Evolutionary conservation across 2,888 invertebrate species (phyloP).

Genomic region (Phania funesta): DNA sequence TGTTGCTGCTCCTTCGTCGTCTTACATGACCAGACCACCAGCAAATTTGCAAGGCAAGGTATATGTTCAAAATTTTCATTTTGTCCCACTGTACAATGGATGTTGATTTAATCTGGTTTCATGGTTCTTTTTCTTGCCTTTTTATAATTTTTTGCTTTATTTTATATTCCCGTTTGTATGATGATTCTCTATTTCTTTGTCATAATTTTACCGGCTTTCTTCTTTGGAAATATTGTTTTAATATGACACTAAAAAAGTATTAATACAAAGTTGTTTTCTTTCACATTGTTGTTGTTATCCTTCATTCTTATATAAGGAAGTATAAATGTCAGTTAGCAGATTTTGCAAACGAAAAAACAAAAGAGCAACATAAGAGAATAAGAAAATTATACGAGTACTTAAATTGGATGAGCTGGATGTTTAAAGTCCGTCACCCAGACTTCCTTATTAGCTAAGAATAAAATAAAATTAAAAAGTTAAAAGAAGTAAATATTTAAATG

Average conservation of each 20-base stretch:
- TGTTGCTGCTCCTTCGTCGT: too few relatives aligned
- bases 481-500: too few relatives aligned
- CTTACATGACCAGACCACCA: too few relatives aligned
- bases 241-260: slow-evolving; percentile 37
- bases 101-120: slow-evolving; percentile 40
- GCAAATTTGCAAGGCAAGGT: too few relatives aligned
- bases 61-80: too few relatives aligned
- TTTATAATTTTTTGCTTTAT: slow-evolving; percentile 10
- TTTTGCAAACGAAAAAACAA: background rate
- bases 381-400: background rate
- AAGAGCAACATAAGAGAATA: background rate
- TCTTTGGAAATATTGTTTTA: slow-evolving; percentile 48
- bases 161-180: background rate
- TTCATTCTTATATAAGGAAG: slow-evolving; percentile 25
- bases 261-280: slow-evolving; percentile 13
- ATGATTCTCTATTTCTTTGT: slow-evolving; percentile 18
- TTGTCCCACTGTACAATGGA: background rate
- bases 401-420: slow-evolving; percentile 9
- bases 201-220: slow-evolving; percentile 40
- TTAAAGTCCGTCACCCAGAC: slow-evolving; percentile 22
- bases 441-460: background rate
- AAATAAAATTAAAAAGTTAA: too few relatives aligned
- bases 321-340: slow-evolving; percentile 6
- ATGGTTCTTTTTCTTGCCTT: background rate
- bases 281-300: slow-evolving; percentile 7